phyloP scores from a whole-genome alignment of 2,888 invertebrate species.

The Myopa testacea region DNA sequence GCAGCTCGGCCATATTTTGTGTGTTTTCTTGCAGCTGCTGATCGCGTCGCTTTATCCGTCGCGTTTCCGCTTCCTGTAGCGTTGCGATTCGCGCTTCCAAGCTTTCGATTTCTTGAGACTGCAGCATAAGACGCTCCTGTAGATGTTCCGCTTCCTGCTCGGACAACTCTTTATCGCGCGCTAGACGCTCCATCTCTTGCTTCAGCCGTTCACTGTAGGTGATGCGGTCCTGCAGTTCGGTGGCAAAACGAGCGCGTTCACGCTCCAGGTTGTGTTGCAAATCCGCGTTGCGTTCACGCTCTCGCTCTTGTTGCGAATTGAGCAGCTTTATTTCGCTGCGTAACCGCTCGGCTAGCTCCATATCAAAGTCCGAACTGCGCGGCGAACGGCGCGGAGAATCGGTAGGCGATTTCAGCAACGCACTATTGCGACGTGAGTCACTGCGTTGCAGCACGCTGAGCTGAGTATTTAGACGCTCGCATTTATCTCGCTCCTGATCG shows the following conservation, averaged over 20 bases:
- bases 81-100: slow-evolving; percentile 69
- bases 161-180: slow-evolving; percentile 62
- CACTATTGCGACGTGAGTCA: slow-evolving; percentile 63
- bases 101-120: slow-evolving; percentile 69
- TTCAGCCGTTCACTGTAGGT: slow-evolving; percentile 67
- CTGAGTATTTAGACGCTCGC: slow-evolving; percentile 69
- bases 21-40: slow-evolving; percentile 64
- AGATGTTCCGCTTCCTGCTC: slow-evolving; percentile 65
- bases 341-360: slow-evolving; percentile 69
- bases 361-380: slow-evolving; percentile 65
- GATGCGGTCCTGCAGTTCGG: slow-evolving; percentile 65
- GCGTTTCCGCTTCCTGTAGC: slow-evolving; percentile 65
- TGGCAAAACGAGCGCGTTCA: slow-evolving; percentile 66
- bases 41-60: slow-evolving; percentile 61
- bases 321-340: slow-evolving; percentile 71
- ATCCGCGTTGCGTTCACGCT: slow-evolving; percentile 69
- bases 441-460: slow-evolving; percentile 64
- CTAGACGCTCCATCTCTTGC: slow-evolving; percentile 66
- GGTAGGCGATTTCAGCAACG: slow-evolving; percentile 61
- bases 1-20: slow-evolving; percentile 61
- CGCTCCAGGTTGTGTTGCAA: slow-evolving; percentile 68
- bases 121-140: slow-evolving; percentile 63
- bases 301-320: slow-evolving; percentile 70
- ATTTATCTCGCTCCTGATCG: slow-evolving; percentile 70
- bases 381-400: slow-evolving; percentile 66